phyloP scores from a whole-genome alignment of 2,797 vertebrate genomes.

The Telmatherina bonti region DNA sequence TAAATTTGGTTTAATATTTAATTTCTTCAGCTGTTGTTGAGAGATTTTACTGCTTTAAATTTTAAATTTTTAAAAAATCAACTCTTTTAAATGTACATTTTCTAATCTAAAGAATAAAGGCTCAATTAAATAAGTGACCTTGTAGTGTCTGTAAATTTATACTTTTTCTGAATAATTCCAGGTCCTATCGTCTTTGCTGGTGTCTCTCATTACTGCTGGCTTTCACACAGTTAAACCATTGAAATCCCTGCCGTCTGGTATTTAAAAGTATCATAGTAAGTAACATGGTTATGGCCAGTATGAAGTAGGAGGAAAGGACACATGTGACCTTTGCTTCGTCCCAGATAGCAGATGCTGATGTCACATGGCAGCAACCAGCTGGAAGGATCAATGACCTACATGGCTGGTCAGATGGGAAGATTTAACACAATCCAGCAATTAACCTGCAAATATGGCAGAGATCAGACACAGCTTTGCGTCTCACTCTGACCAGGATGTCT shows the following conservation, averaged over 20 bases:
- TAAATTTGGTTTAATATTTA: neutral
- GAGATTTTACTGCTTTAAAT: neutral
- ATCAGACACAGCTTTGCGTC: conserved; percentile 30
- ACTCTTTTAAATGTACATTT: neutral
- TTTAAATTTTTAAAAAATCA: neutral
- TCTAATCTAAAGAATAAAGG: neutral
- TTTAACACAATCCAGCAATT: conserved; percentile 59
- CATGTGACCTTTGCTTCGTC: conserved; percentile 34
- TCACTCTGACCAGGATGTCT: neutral
- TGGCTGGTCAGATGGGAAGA: conserved; percentile 43
- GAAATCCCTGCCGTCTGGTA: neutral
- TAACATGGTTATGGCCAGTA: no score
- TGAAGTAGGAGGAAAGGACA: conserved; percentile 24
- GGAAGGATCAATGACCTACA: conserved; percentile 64
- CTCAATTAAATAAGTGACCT: neutral
- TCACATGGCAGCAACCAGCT: conserved; percentile 55
- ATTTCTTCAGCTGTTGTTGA: neutral
- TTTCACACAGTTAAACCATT: neutral
- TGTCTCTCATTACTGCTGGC: neutral
- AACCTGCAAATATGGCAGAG: conserved; percentile 61
- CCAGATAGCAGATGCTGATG: conserved; percentile 49
- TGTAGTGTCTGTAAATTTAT: neutral
- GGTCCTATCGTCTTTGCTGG: neutral
- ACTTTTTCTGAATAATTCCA: neutral
- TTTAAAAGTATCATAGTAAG: neutral